Base-by-base conservation (phyloP, 2,797 vertebrate species). In the Coregonus sp. region DNA sequence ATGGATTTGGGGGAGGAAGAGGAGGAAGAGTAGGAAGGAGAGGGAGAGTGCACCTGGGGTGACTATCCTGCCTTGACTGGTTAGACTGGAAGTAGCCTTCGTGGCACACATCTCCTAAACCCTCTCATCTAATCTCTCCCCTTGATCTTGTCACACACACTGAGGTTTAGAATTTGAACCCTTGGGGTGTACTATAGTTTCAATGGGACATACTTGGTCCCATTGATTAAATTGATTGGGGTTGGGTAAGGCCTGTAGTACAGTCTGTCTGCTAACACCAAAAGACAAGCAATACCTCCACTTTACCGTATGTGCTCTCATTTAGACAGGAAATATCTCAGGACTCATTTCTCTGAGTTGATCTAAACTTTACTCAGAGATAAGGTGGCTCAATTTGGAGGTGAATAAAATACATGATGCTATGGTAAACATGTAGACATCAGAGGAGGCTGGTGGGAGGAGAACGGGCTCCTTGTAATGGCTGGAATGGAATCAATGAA, bases 311-410 rank as follows among this genome's bases (percentile, higher is more conserved):
- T 25, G 9, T 1, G 15, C 20, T 25, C 47, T 52, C n/a, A 29
- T 51, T 71, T 25, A 52, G 47, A 71, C 40, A 29, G 47, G 70
- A 52, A 31, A 51, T 71, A 71, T 37, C 40, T 71, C 70, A 71
- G 70, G 70, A 4, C 47, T 52, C 40, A 29, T 7, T 51, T 50
- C 51, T 71, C 70, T 16, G 11, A 70, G 37, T 47, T 47, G 40
- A 47, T 47, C 40, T 47, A 47, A 47, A 12, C 40, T 25, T 47
- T 14, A 50, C 40, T 50, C 40, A 40, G 33, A 69, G 52, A 47
- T 11, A 47, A 47, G 40, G 40, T 47, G 40, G 40, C 40, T 47
- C 40, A 70, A 50, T 50, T 47, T 47, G 40, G 9, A 12, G 29
- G 33, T 33, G 4, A 35, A 68, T 33, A 29, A 65, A 65, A 65